phyloP scores from a whole-genome alignment of 2,113 vertebrate genomes.

The Lampris megalopsis region DNA sequence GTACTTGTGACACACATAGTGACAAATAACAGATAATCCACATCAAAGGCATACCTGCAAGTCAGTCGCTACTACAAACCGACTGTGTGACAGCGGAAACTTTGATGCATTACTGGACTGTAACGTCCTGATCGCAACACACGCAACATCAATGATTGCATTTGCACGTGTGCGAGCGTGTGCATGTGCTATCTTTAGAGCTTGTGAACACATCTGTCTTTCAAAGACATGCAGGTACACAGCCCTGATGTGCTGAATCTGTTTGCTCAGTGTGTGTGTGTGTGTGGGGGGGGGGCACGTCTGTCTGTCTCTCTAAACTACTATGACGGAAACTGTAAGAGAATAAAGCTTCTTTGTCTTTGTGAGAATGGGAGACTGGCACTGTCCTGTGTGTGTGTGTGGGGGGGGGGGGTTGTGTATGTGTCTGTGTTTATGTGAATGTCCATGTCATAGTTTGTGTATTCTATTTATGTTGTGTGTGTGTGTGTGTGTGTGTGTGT shows the following conservation, averaged over 20 bases:
- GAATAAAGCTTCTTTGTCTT: slow-evolving; percentile 61
- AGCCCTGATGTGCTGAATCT: slow-evolving; percentile 29
- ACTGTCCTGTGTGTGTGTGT: slow-evolving; percentile 41
- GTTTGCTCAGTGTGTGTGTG: slow-evolving; percentile 3
- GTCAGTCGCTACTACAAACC: slow-evolving; percentile 6
- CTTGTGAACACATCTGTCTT: not conserved
- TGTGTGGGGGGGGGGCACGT: not conserved
- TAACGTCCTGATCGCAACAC: not conserved
- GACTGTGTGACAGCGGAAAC: not conserved
- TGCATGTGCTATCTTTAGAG: not conserved
- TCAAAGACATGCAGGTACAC: not conserved
- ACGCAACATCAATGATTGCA: not conserved
- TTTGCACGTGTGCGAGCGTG: not conserved
- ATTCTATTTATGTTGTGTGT: not conserved
- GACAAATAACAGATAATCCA: slow-evolving; percentile 15
- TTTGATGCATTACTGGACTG: slow-evolving; percentile 33
- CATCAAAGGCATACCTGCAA: slow-evolving; percentile 55
- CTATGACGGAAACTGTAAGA: slow-evolving; percentile 6
- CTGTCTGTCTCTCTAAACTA: not conserved
- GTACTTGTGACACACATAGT: not conserved
- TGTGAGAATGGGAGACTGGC: slow-evolving; percentile 56
- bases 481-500: slow-evolving; percentile 36
- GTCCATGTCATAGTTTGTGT: not conserved
- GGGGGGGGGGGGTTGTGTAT: not conserved
- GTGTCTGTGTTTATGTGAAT: not conserved